Percentiles rank a stretch among this genome's conserved stretches.
These are phyloP conservation scores for Bradypus variegatus DNA, from an alignment of 2,797 vertebrate species.

Conservation along the genomic window DNA sequence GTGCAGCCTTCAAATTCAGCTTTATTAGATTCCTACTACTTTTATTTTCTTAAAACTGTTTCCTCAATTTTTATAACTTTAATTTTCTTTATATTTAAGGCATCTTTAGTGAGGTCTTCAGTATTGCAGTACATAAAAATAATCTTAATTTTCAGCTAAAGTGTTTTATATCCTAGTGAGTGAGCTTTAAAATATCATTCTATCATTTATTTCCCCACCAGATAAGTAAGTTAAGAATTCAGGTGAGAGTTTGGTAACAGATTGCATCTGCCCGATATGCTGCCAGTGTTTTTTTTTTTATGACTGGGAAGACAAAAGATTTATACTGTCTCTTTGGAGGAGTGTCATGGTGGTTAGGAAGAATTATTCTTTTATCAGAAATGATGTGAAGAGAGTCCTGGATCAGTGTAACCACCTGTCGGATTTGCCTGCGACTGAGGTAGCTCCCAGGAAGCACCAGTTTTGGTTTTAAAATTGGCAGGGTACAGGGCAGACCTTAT, in stretches of 20 bases:
- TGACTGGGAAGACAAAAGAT: constrained; percentile 15
- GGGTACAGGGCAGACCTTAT: neutral
- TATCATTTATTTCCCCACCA: constrained; percentile 5
- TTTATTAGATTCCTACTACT: constrained; percentile 16
- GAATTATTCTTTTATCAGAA: neutral
- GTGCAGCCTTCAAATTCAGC: constrained; percentile 1
- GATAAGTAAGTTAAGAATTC: constrained; percentile 16
- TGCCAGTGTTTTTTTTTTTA: constrained; percentile 19
- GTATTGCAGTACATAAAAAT: constrained; percentile 19
- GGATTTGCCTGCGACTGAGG: neutral
- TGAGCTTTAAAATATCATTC: constrained; percentile 44
- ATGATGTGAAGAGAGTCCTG: neutral
- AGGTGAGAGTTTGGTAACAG: constrained; percentile 12
- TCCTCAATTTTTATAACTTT: constrained; percentile 34
- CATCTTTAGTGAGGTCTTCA: neutral
- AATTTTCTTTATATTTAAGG: constrained; percentile 12
- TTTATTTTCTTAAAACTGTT: constrained; percentile 23
- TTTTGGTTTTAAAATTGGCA: neutral
- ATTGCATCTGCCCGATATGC: neutral
- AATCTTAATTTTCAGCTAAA: neutral
- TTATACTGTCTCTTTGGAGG: neutral
- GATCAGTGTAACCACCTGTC: neutral
- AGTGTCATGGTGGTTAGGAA: neutral
- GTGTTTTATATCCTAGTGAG: neutral
- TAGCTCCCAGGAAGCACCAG: neutral